These are phyloP conservation scores for Salvelinus fontinalis DNA, from an alignment of 2,113 vertebrate species.

Conservation along the genomic window DNA sequence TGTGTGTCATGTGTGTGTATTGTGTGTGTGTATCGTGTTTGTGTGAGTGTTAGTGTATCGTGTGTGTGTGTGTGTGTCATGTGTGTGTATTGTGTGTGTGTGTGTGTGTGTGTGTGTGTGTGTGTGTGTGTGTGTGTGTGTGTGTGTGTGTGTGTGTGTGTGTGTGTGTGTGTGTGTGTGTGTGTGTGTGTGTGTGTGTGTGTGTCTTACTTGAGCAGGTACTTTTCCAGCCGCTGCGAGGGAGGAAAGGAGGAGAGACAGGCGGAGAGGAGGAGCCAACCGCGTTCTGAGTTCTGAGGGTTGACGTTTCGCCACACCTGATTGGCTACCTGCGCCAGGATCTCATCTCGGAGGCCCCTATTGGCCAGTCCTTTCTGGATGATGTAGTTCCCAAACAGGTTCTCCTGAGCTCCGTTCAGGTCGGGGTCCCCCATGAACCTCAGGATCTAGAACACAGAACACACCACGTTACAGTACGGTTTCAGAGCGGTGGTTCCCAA, in stretches of 20 bases:
- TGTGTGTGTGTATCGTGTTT: neutral
- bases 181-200: slow-evolving; percentile 8
- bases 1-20: too few species aligned
- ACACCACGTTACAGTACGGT: neutral
- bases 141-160: too few species aligned
- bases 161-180: slow-evolving; percentile 8
- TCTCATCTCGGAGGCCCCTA: slow-evolving; percentile 86
- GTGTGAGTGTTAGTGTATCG: too few species aligned
- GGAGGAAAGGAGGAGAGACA: slow-evolving; percentile 89
- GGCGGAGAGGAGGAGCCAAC: slow-evolving; percentile 90
- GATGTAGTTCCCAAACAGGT: slow-evolving; percentile 92
- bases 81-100: too few species aligned
- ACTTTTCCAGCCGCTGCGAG: slow-evolving; percentile 82
- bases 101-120: too few species aligned
- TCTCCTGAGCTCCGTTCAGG: slow-evolving; percentile 85
- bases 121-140: too few species aligned
- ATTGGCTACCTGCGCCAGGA: slow-evolving; percentile 89
- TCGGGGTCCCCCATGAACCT: slow-evolving; percentile 95
- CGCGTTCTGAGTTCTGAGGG: neutral
- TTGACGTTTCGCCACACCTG: slow-evolving; percentile 84
- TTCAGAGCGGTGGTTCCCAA: too few species aligned
- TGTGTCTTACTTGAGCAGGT: slow-evolving; percentile 89
- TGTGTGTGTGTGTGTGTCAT: too few species aligned
- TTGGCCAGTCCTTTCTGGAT: slow-evolving; percentile 86
- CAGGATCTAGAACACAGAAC: slow-evolving; percentile 75